Conservation (phyloP, 2,888 invertebrate genomes). For the Acrobasis suavella region DNA sequence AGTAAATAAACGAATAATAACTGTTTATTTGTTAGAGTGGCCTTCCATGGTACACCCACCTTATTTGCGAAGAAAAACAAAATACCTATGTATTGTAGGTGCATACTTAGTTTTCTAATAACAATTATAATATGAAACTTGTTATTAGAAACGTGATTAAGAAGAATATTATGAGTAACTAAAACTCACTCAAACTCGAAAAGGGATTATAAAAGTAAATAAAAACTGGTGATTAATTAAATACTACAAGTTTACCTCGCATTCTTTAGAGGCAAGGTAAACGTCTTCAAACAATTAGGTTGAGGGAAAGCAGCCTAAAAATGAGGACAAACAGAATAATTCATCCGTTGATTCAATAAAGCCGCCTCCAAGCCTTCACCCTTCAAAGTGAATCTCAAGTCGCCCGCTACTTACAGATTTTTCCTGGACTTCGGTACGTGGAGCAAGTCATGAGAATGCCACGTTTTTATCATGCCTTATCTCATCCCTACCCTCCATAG, state of each 20-base stretch:
- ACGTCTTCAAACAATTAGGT: constrained; percentile 46
- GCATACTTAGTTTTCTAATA: no score
- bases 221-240: background rate
- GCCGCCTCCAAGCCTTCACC: constrained; percentile 46
- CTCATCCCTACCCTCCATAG: no score
- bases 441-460: constrained; percentile 30
- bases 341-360: constrained; percentile 66
- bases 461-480: constrained; percentile 21
- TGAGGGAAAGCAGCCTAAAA: constrained; percentile 49
- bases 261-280: constrained; percentile 34
- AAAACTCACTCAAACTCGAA: no score
- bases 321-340: constrained; percentile 76
- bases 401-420: constrained; percentile 55
- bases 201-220: background rate
- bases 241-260: constrained; percentile 15
- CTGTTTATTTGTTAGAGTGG: no score
- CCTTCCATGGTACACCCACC: no score
- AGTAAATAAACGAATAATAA: no score
- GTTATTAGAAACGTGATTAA: no score
- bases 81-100: no score
- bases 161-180: no score
- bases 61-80: no score
- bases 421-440: constrained; percentile 51
- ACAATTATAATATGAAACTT: no score
- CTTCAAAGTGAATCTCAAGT: constrained; percentile 62